A percentile compares a stretch with the other conserved stretches of the same genome.
Evolutionary conservation across 2,888 invertebrate genomes (phyloP).

Genomic region (Habrosyne pyritoides): DNA sequence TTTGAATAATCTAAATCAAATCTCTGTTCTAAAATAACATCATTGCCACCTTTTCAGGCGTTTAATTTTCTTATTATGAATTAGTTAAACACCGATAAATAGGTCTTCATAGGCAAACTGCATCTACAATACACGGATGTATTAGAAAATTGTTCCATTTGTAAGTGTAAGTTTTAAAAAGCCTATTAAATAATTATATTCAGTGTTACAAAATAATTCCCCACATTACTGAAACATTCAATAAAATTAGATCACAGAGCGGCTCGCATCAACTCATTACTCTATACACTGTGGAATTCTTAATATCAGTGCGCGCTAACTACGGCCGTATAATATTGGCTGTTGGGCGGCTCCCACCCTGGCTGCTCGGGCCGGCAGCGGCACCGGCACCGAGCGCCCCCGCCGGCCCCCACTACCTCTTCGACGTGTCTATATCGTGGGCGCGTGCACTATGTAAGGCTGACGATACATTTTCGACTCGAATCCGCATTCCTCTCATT

Average conservation of each 20-base stretch:
- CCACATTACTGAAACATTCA: no score
- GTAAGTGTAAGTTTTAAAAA: no score
- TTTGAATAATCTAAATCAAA: neutral
- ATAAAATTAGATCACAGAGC: neutral
- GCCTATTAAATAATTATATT: no score
- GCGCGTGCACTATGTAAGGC: conserved; percentile 15
- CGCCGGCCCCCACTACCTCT: conserved; percentile 34
- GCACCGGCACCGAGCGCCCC: conserved; percentile 21
- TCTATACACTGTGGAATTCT: conserved; percentile 75
- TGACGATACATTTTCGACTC: conserved; percentile 9
- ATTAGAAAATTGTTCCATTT: no score
- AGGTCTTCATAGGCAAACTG: no score
- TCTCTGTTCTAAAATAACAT: neutral
- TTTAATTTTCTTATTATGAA: no score
- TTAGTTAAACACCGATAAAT: no score
- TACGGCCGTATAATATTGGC: conserved; percentile 79
- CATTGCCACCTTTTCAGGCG: no score
- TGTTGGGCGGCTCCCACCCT: conserved; percentile 40
- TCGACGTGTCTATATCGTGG: conserved; percentile 7
- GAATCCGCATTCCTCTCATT: neutral
- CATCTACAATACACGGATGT: no score
- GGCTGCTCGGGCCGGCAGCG: conserved; percentile 11
- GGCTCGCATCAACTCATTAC: conserved; percentile 27
- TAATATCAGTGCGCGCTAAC: conserved; percentile 83
- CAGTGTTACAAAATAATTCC: neutral